Conservation (phyloP, 2,113 vertebrate species). For the Saimiri boliviensis region DNA sequence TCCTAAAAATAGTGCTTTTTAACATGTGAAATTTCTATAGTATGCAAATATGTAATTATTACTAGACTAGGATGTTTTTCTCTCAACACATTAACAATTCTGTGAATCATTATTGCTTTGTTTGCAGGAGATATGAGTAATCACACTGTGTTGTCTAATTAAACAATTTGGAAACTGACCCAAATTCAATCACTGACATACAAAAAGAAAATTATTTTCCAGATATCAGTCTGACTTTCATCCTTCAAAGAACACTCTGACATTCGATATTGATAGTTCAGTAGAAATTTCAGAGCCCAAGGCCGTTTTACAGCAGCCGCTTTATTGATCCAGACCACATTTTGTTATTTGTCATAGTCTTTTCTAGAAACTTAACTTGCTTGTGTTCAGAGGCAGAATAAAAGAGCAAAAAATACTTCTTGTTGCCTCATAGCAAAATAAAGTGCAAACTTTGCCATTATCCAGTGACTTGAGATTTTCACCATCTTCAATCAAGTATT, state of each 20-base stretch:
- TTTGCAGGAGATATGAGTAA: slow-evolving; percentile 22
- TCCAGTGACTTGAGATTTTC: background rate
- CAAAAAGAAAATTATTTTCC: slow-evolving; percentile 74
- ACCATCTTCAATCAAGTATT: background rate
- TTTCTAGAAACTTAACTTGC: slow-evolving; percentile 63
- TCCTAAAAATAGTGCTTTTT: background rate
- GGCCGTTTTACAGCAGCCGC: slow-evolving; percentile 64
- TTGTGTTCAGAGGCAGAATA: slow-evolving; percentile 13
- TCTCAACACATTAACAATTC: background rate
- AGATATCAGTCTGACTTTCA: slow-evolving; percentile 75
- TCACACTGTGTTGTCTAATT: slow-evolving; percentile 59
- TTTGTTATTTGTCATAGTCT: slow-evolving; percentile 66
- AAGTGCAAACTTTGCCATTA: background rate
- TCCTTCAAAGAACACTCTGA: slow-evolving; percentile 76
- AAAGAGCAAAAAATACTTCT: slow-evolving; percentile 40
- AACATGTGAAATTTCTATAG: background rate
- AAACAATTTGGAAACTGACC: slow-evolving; percentile 71
- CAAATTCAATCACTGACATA: slow-evolving; percentile 74
- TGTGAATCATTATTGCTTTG: background rate
- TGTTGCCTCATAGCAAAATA: slow-evolving; percentile 24
- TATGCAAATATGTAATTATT: background rate
- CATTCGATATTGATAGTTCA: slow-evolving; percentile 70
- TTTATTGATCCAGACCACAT: slow-evolving; percentile 73
- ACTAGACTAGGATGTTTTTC: background rate
- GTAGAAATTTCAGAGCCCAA: slow-evolving; percentile 71